These are phyloP conservation scores for Smittia sp. DNA, from an alignment of 2,888 invertebrate species.

Conservation along the genomic window DNA sequence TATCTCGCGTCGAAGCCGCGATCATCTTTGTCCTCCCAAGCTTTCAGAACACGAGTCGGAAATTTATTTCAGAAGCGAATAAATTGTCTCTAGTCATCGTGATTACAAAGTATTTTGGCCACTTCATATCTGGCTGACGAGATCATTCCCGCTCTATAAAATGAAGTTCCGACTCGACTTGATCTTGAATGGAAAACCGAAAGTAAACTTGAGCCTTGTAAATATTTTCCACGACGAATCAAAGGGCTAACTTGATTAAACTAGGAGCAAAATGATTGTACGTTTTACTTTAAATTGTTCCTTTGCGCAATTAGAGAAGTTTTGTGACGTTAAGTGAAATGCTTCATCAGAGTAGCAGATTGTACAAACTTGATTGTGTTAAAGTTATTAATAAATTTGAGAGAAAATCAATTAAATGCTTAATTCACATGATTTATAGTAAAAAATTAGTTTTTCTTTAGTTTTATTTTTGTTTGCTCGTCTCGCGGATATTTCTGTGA, in stretches of 20 bases:
- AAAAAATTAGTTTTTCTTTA: conserved; percentile 19
- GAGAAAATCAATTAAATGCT: neutral
- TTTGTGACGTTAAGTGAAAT: neutral
- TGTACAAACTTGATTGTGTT: conserved; percentile 24
- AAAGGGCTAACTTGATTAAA: neutral
- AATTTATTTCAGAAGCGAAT: too few species aligned
- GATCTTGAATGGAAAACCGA: neutral
- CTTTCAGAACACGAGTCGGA: too few species aligned
- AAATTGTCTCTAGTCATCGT: too few species aligned
- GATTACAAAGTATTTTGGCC: too few species aligned
- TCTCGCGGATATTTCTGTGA: neutral
- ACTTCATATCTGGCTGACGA: too few species aligned
- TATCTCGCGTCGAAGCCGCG: neutral
- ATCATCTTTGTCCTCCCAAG: too few species aligned
- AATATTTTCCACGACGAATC: too few species aligned
- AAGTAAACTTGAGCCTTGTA: neutral
- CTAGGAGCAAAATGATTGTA: conserved; percentile 24
- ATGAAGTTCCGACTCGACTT: neutral
- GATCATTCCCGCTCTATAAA: too few species aligned
- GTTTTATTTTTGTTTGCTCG: conserved; percentile 11
- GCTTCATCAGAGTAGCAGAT: neutral
- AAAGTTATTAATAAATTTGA: neutral
- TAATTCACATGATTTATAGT: neutral
- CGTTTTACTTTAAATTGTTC: conserved; percentile 10
- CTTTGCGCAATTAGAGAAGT: neutral